phyloP scores from a whole-genome alignment of 2,113 vertebrate genomes.

The Mesitornis unicolor region DNA sequence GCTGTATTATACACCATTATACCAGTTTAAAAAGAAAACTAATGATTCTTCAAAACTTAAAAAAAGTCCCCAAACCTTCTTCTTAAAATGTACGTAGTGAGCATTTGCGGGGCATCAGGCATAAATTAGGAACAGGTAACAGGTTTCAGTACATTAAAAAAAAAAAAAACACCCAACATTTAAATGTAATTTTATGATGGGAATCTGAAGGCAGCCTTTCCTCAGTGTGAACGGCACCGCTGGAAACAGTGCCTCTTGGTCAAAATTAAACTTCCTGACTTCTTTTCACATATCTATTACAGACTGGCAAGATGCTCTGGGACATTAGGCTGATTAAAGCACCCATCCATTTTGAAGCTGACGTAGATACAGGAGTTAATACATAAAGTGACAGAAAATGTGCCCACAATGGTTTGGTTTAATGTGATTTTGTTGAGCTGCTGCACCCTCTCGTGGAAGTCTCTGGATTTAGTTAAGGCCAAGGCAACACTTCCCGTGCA shows the following conservation, averaged over 20 bases:
- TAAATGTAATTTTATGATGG: not conserved
- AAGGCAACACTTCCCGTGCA: not conserved
- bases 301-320: not conserved
- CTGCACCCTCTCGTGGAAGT: slow-evolving; percentile 43
- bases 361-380: not conserved
- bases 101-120: not conserved
- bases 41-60: not conserved
- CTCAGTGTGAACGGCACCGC: accelerated
- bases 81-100: not conserved
- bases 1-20: not conserved
- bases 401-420: not conserved
- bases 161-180: accelerated
- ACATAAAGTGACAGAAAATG: accelerated
- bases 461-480: not conserved
- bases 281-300: not conserved
- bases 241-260: not conserved
- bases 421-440: not conserved
- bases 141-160: not conserved
- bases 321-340: not conserved
- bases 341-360: not conserved
- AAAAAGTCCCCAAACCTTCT: not conserved
- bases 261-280: not conserved
- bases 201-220: not conserved
- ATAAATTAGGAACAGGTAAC: not conserved
- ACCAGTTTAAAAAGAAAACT: not conserved